phyloP scores from a whole-genome alignment of 92 coral and sea anemone species.

The Actinernus sp. region DNA sequence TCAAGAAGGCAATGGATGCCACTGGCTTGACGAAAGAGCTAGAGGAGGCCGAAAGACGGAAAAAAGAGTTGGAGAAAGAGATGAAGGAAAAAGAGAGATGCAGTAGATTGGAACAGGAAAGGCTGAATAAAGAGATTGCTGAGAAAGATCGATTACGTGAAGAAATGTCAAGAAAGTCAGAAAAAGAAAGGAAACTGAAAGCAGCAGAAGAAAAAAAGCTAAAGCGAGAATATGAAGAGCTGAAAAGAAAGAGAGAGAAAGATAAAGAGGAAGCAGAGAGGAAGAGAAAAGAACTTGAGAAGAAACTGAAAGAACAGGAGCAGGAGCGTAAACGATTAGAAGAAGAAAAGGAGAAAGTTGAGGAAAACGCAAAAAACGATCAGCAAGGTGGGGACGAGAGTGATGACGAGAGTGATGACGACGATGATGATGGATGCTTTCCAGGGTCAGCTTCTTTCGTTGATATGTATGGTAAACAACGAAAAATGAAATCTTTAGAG shows the following conservation, averaged over 20 bases:
- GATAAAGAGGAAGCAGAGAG: not conserved
- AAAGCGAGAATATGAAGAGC: not conserved
- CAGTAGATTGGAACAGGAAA: not conserved
- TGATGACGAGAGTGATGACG: not conserved
- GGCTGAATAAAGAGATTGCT: not conserved
- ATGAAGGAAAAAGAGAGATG: too few relatives aligned
- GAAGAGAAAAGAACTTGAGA: not conserved
- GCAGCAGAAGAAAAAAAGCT: not conserved
- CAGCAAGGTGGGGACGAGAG: not conserved
- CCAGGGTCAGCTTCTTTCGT: not conserved
- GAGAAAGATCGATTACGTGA: too few relatives aligned
- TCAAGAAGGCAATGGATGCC: slow-evolving; percentile 14
- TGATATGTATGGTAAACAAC: not conserved
- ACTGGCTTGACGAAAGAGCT: not conserved
- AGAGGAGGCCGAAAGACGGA: not conserved
- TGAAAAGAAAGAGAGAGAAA: not conserved
- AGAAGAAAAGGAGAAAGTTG: not conserved
- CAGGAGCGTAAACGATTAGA: slow-evolving; percentile 4
- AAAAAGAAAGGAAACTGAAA: not conserved
- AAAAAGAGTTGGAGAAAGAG: not conserved
- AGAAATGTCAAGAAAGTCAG: too few relatives aligned
- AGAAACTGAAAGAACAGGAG: not conserved
- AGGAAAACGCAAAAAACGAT: not conserved
- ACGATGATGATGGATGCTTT: not conserved
- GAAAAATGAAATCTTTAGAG: slow-evolving; percentile 5